A percentile compares a stretch with the other conserved stretches of the same genome.
These are phyloP conservation scores for Galagoides demidoff DNA, from an alignment of 2,797 vertebrate genomes.

Conservation along the genomic window DNA sequence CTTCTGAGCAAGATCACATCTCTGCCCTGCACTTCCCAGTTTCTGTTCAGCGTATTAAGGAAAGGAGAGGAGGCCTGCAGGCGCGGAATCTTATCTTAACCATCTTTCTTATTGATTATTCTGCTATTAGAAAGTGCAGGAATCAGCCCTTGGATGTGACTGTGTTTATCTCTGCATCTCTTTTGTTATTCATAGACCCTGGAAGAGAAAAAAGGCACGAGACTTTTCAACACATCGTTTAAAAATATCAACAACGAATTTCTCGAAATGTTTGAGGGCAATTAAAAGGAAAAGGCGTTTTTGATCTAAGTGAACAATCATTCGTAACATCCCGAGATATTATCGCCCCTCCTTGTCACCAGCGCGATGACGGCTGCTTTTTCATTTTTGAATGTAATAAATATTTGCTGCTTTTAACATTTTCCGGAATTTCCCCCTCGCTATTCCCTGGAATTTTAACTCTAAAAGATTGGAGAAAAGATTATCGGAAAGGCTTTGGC, in stretches of 20 bases:
- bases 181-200: constrained; percentile 87
- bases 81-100: constrained; percentile 55
- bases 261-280: constrained; percentile 62
- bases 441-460: constrained; percentile 80
- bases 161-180: constrained; percentile 83
- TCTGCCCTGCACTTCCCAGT: constrained; percentile 52
- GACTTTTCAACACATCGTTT: constrained; percentile 68
- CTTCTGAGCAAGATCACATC: constrained; percentile 74
- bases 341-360: constrained; percentile 74
- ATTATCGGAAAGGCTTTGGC: constrained; percentile 76
- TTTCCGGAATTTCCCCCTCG: constrained; percentile 68
- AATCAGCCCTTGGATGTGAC: constrained; percentile 72
- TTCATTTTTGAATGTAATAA: constrained; percentile 80
- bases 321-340: constrained; percentile 68
- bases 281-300: constrained; percentile 72
- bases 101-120: constrained; percentile 72
- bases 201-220: constrained; percentile 59
- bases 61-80: constrained; percentile 38
- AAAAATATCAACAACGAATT: constrained; percentile 72
- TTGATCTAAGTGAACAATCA: constrained; percentile 65
- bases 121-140: constrained; percentile 76
- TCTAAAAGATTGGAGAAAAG: constrained; percentile 84
- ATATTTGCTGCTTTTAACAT: constrained; percentile 81
- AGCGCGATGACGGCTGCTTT: constrained; percentile 85
- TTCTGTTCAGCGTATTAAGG: constrained; percentile 28